Base-by-base conservation (phyloP, 2,888 invertebrate species). In the Acronicta psi region DNA sequence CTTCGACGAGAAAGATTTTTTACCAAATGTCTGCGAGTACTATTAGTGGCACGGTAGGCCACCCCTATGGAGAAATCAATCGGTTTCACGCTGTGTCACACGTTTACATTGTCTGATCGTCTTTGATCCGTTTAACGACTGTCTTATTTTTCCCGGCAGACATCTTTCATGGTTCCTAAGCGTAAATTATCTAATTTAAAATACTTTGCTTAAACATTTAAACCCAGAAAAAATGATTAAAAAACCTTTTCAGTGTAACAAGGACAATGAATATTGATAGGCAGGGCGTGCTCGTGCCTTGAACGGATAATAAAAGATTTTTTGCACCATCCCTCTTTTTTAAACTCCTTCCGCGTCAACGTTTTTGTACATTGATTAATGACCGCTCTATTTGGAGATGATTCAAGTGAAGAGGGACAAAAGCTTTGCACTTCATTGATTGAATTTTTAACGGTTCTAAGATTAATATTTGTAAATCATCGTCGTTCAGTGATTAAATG, bases 301-400 rank as follows among this genome's bases (percentile, higher is more conserved):
- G 60, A 77, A 77, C 56, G 74, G 77, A 84, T 82, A 76, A 80
- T 81, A 81, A 82, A 83, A 83, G 61, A 79, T 79, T 87, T 87
- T 87, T 88, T 86, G 82, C 80, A 53, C 75, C 76, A 79, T 83
- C 78, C 76, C 80, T 75, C 75, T 80, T 81, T 81, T 81, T 77
- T 77, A 83, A 86, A 85, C 83, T 83, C 82, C 82, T 86, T 86
- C 79, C 77, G 74, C 81, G 81, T 81, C 82, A 85, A 80, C 75
- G 80, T 87, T 86, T 85, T 83, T 79, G 70, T 77, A 81, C 83
- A 73, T 81, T 89, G 89, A 89, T 89, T 88, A 87, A 89, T 88
- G 82, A 81, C 70, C 78, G 77, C 59, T 72, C 80, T 81, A 80
- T 83, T 84, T 83, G 76, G 70, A 75, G 71, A 79, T 76, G 72